These are phyloP conservation scores for Telenomus remus DNA, from an alignment of 1,140 invertebrate genomes.

Conservation along the genomic window DNA sequence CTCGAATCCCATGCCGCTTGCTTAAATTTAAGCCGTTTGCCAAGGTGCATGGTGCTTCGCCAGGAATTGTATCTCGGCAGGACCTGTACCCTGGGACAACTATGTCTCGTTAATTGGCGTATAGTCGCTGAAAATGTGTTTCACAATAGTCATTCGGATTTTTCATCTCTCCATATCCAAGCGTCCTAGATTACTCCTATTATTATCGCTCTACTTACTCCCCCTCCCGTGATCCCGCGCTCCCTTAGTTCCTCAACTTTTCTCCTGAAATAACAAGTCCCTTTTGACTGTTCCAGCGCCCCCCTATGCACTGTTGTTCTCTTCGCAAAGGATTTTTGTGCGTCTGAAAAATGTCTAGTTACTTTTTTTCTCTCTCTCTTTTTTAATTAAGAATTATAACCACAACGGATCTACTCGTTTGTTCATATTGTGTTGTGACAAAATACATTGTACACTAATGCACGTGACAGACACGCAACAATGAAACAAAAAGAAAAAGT, in stretches of 20 bases:
- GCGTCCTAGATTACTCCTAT: slow-evolving; percentile 63
- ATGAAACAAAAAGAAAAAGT: slow-evolving; percentile 28
- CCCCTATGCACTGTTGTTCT: slow-evolving; percentile 68
- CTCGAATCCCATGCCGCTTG: slow-evolving; percentile 65
- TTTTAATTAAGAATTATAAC: slow-evolving; percentile 10
- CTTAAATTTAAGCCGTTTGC: slow-evolving; percentile 71
- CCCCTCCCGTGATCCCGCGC: slow-evolving; percentile 3
- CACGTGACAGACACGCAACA: slow-evolving; percentile 52
- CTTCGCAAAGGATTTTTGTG: slow-evolving; percentile 66
- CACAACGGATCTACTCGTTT: slow-evolving; percentile 7
- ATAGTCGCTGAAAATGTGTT: slow-evolving; percentile 65
- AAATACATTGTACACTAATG: slow-evolving; percentile 25
- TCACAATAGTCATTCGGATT: slow-evolving; percentile 66
- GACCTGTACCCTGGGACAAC: slow-evolving; percentile 65
- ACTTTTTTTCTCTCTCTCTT: no score
- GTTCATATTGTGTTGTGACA: slow-evolving; percentile 33
- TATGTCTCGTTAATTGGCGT: slow-evolving; percentile 66
- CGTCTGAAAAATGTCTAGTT: slow-evolving; percentile 62
- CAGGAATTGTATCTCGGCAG: slow-evolving; percentile 72
- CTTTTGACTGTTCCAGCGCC: slow-evolving; percentile 35
- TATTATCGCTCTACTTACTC: slow-evolving; percentile 36
- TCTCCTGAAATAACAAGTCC: not conserved
- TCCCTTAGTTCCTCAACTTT: slow-evolving; percentile 12
- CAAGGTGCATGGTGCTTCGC: slow-evolving; percentile 67
- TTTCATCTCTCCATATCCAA: slow-evolving; percentile 68